Percentiles rank a stretch among this genome's conserved stretches.
Conservation (phyloP, 2,113 vertebrate genomes). For the Meriones unguiculatus region DNA sequence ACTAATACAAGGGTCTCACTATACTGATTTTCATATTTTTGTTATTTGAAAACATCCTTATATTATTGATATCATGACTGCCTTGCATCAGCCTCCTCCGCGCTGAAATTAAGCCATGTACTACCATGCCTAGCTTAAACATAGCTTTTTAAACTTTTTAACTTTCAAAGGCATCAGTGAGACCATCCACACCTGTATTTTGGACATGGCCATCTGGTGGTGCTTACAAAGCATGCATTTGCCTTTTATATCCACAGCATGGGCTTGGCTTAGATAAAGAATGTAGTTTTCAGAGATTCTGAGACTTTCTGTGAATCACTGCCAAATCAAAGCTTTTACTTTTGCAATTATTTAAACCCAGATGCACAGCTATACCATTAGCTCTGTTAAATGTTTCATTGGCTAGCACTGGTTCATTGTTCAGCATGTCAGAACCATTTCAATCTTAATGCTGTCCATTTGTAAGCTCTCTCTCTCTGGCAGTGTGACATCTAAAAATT, state of each 20-base stretch:
- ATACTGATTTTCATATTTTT: background rate
- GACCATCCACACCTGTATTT: background rate
- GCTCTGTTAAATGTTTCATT: background rate
- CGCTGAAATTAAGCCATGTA: background rate
- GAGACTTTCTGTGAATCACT: background rate
- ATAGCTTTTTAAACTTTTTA: background rate
- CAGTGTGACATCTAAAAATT: conserved; percentile 48
- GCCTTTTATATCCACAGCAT: background rate
- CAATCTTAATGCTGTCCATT: conserved; percentile 9
- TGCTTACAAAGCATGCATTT: background rate
- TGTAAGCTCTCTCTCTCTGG: conserved; percentile 31
- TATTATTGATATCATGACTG: background rate
- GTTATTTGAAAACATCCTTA: background rate
- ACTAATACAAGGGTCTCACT: background rate
- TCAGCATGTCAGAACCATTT: conserved; percentile 40
- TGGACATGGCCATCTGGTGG: background rate
- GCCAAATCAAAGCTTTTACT: background rate
- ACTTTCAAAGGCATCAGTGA: background rate
- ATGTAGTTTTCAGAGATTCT: background rate
- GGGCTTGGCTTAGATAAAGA: conserved; percentile 4
- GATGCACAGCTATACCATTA: background rate
- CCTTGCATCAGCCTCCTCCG: background rate
- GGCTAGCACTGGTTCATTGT: background rate
- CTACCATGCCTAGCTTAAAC: background rate
- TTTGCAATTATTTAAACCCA: background rate